Conservation (phyloP, 2,888 invertebrate species). For the Dinocampus coccinellae region DNA sequence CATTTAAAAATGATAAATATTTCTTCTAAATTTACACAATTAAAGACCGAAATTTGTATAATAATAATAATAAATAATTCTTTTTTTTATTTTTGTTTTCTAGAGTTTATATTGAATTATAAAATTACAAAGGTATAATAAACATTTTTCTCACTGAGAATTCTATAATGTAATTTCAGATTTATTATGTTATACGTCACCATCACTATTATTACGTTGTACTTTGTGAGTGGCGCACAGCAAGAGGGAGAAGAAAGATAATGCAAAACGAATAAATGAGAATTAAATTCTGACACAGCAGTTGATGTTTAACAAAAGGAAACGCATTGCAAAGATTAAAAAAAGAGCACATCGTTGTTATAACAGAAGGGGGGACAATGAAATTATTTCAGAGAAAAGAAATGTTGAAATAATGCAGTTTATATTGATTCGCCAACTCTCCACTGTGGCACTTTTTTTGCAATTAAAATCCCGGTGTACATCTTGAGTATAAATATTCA, state of each 20-base stretch:
- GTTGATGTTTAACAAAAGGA: neutral
- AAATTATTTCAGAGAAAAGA: neutral
- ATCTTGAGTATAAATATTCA: neutral
- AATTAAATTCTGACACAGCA: neutral
- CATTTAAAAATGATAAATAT: neutral
- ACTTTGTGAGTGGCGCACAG: too few relatives aligned
- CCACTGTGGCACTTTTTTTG: neutral
- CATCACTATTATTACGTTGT: too few relatives aligned
- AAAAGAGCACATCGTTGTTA: neutral
- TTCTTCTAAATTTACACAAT: neutral
- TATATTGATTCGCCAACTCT: slow-evolving; percentile 23
- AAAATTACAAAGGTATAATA: neutral
- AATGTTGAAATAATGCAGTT: neutral
- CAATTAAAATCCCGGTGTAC: slow-evolving; percentile 17
- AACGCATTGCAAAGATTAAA: neutral
- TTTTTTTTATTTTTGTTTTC: too few relatives aligned
- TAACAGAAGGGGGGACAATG: neutral
- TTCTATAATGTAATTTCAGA: neutral
- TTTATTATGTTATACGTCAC: neutral
- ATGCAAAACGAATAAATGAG: neutral
- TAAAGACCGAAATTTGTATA: neutral
- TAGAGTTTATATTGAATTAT: neutral
- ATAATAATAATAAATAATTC: neutral
- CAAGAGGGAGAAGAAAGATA: neutral
- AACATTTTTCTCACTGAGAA: neutral